Conservation (phyloP, 2,888 invertebrate genomes). For the Xestoiulus laeticollis region DNA sequence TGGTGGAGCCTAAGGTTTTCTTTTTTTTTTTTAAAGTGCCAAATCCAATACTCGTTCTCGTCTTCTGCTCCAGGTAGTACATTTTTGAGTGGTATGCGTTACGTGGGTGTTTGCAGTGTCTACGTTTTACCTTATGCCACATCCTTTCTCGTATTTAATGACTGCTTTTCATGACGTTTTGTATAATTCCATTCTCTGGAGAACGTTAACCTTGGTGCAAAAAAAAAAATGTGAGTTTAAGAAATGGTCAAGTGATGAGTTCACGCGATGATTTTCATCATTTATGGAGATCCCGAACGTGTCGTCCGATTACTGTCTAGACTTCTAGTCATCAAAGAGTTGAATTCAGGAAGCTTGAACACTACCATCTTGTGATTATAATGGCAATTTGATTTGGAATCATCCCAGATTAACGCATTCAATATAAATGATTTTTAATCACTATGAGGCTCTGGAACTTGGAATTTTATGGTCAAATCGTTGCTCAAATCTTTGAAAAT, state of each 20-base stretch:
- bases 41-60: background rate
- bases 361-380: no score
- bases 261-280: background rate
- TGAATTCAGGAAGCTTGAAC: background rate
- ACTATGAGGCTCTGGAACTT: background rate
- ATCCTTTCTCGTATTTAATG: constrained; percentile 8
- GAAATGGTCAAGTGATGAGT: constrained; percentile 8
- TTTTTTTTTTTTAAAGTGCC: background rate
- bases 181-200: background rate
- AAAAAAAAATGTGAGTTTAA: background rate
- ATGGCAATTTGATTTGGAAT: background rate
- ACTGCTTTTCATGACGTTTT: background rate
- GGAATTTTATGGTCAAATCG: background rate
- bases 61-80: constrained; percentile 13
- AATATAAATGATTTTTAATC: no score
- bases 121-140: constrained; percentile 10
- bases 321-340: background rate
- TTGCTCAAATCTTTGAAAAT: no score
- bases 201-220: background rate
- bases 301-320: background rate
- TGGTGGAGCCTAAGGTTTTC: background rate
- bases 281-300: background rate
- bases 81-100: constrained; percentile 2
- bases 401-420: background rate
- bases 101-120: constrained; percentile 28